Evolutionary conservation across 2,113 vertebrate genomes (phyloP).

Genomic region (Eonycteris spelaea): DNA sequence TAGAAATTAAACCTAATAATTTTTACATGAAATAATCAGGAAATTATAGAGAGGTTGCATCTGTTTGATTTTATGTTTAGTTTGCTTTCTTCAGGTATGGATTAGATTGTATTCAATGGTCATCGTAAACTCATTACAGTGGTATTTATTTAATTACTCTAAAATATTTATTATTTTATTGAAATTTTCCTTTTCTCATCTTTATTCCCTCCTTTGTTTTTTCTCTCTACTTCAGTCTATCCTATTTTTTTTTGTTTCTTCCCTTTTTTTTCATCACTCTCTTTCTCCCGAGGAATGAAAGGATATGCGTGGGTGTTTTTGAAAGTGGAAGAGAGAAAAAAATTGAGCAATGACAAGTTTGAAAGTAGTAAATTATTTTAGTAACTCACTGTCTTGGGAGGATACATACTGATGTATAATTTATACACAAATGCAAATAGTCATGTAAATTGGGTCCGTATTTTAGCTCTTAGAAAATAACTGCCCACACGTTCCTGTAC

Average conservation of each 20-base stretch:
- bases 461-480: constrained; percentile 71
- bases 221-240: constrained; percentile 1
- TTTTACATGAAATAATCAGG: neutral
- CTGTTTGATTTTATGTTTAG: constrained; percentile 15
- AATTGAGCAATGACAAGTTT: constrained; percentile 74
- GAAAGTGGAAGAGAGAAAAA: constrained; percentile 67
- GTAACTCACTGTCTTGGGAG: constrained; percentile 71
- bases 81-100: neutral
- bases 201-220: neutral
- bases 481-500: constrained; percentile 32
- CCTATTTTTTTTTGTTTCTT: neutral
- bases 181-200: neutral
- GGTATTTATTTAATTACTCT: neutral
- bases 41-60: neutral
- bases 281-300: constrained; percentile 31
- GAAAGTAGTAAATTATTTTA: constrained; percentile 77
- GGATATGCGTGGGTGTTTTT: constrained; percentile 52
- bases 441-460: constrained; percentile 66
- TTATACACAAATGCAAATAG: constrained; percentile 78
- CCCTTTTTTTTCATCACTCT: neutral
- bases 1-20: neutral
- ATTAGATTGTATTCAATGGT: neutral
- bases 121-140: neutral
- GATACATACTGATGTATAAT: constrained; percentile 76
- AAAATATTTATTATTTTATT: neutral